phyloP scores from a whole-genome alignment of 1,140 invertebrate species.

The Melipona quadrifasciata region DNA sequence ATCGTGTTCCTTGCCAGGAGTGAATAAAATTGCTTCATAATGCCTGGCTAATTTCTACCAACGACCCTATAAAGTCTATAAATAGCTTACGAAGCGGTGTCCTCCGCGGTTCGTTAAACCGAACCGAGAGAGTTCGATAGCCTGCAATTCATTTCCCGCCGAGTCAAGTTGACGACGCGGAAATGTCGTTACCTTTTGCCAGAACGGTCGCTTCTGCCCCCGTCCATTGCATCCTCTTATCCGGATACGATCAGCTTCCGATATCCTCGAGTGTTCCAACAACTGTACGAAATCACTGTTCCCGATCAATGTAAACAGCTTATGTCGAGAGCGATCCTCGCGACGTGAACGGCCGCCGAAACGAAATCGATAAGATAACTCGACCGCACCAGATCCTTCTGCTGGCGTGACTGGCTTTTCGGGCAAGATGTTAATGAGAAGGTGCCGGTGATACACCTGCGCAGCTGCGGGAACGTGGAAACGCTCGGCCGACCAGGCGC shows the following conservation, averaged over 20 bases:
- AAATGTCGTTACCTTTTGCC: conserved; percentile 73
- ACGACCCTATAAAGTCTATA: neutral
- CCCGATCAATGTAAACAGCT: neutral
- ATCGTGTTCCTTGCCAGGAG: too few species aligned
- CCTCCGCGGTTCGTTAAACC: conserved; percentile 34
- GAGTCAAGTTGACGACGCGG: neutral
- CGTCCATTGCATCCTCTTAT: conserved; percentile 77
- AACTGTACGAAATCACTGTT: neutral
- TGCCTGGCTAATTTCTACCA: neutral
- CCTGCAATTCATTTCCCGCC: conserved; percentile 36
- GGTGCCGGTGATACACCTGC: conserved; percentile 65
- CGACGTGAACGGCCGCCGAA: neutral
- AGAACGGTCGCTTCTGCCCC: conserved; percentile 74
- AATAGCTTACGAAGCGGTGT: conserved; percentile 4
- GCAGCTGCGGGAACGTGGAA: conserved; percentile 54
- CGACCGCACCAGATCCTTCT: conserved; percentile 55
- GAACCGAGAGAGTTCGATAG: conserved; percentile 26
- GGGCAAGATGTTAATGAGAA: conserved; percentile 73
- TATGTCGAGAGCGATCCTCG: neutral
- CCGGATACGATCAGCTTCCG: conserved; percentile 25
- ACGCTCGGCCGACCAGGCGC: neutral
- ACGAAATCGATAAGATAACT: conserved; percentile 42
- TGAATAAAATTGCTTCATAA: neutral
- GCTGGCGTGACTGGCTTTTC: conserved; percentile 72
- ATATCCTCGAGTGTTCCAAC: neutral